These are phyloP conservation scores for Coturnix japonica DNA, from an alignment of 2,113 vertebrate species.

Conservation along the genomic window DNA sequence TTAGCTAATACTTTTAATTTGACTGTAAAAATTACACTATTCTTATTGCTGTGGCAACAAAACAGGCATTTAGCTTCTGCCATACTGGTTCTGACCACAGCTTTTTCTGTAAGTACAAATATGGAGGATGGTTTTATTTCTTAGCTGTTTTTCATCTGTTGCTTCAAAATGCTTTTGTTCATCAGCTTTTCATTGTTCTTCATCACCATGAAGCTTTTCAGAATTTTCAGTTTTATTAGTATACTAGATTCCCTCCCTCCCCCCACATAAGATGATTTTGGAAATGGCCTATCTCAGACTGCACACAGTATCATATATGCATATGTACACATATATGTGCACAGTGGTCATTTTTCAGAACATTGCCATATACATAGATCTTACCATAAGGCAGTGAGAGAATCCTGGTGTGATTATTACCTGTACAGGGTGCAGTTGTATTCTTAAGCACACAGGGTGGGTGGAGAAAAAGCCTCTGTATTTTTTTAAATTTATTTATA, in stretches of 20 bases:
- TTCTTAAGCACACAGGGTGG: not conserved
- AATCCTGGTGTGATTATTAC: not conserved
- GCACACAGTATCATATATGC: not conserved
- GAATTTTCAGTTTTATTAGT: not conserved
- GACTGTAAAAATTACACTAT: not conserved
- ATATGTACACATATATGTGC: not conserved
- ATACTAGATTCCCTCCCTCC: not conserved
- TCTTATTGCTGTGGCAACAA: not conserved
- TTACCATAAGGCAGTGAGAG: not conserved
- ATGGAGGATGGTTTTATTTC: not conserved
- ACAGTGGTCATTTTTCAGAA: not conserved
- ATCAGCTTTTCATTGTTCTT: slow-evolving; percentile 4
- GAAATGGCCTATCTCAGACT: not conserved
- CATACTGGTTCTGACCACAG: not conserved
- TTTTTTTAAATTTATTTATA: slow-evolving; percentile 38
- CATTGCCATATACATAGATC: not conserved
- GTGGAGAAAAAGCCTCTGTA: not conserved
- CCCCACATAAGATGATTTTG: not conserved
- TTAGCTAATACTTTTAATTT: not conserved
- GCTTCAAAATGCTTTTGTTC: not conserved
- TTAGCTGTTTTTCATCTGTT: not conserved
- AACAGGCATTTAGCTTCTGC: not conserved
- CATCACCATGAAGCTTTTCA: not conserved
- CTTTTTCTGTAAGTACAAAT: not conserved
- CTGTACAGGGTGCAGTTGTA: not conserved